A percentile compares a stretch with the other conserved stretches of the same genome.
phyloP scores from a whole-genome alignment of 2,797 vertebrate genomes.

The Gorsachius magnificus region DNA sequence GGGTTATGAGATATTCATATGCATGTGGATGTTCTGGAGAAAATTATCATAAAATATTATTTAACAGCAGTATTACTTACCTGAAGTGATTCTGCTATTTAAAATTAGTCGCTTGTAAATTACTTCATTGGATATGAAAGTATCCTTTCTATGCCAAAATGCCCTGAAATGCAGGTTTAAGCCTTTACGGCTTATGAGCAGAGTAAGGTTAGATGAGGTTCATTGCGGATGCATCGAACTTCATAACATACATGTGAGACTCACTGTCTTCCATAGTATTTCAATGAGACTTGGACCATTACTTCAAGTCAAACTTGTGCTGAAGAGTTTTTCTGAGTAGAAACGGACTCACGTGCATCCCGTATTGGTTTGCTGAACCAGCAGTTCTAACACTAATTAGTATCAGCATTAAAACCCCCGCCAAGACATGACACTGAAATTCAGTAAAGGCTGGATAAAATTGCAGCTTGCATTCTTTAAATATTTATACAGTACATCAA shows the following conservation, averaged over 20 bases:
- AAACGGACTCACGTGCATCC: background rate
- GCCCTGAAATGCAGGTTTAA: background rate
- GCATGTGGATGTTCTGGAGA: background rate
- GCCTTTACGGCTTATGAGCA: background rate
- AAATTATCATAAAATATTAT: background rate
- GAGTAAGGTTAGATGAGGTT: background rate
- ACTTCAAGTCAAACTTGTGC: background rate
- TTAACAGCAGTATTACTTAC: background rate
- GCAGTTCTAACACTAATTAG: conserved; percentile 40
- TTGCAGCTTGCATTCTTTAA: conserved; percentile 67
- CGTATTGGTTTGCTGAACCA: conserved; percentile 31
- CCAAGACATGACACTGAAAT: conserved; percentile 49
- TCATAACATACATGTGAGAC: background rate
- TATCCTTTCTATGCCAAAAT: background rate
- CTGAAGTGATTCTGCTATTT: background rate
- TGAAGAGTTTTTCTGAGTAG: background rate
- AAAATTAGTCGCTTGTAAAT: background rate
- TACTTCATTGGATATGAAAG: background rate
- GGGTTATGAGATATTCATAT: background rate
- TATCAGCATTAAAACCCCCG: conserved; percentile 40
- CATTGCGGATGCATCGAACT: background rate
- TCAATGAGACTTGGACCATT: background rate
- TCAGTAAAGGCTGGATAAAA: conserved; percentile 55
- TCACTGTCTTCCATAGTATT: background rate
- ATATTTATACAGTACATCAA: conserved; percentile 71